phyloP scores from a whole-genome alignment of 2,113 vertebrate species.

The Isurus oxyrinchus region DNA sequence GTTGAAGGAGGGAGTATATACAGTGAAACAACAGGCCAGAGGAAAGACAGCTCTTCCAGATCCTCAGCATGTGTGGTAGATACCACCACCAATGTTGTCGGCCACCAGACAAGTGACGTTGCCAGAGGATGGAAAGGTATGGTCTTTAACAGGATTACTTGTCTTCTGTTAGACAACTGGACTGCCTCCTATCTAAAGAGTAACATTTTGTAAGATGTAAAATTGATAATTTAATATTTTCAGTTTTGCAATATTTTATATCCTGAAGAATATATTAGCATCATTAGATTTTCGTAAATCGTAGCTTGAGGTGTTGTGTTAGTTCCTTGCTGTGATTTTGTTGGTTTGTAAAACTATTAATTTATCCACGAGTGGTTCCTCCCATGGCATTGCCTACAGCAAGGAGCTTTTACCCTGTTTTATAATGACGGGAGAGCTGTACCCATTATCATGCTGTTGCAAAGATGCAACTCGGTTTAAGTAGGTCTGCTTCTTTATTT shows the following conservation, averaged over 20 bases:
- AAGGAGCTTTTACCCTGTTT: neutral
- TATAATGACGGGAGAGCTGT: neutral
- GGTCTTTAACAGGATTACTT: neutral
- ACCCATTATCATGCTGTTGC: neutral
- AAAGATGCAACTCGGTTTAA: neutral
- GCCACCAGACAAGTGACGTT: constrained; percentile 37
- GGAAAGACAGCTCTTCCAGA: constrained; percentile 64
- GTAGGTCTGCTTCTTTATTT: neutral
- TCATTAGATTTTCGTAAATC: neutral
- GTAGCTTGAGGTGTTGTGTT: neutral
- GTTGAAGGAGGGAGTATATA: constrained; percentile 59
- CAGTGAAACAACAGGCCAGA: constrained; percentile 59
- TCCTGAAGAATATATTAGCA: neutral
- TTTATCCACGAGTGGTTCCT: neutral
- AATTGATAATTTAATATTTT: neutral
- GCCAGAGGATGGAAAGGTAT: neutral
- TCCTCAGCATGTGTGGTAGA: constrained; percentile 81
- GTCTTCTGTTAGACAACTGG: neutral
- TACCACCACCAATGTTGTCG: constrained; percentile 70
- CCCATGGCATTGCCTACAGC: neutral
- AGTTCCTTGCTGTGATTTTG: neutral
- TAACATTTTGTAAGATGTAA: neutral
- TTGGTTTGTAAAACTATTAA: neutral
- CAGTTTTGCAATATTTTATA: neutral
- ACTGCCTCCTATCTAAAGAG: neutral